Percentiles rank a stretch among this genome's conserved stretches.
Evolutionary conservation across 2,113 vertebrate species (phyloP).

Genomic region (Calonectris borealis): DNA sequence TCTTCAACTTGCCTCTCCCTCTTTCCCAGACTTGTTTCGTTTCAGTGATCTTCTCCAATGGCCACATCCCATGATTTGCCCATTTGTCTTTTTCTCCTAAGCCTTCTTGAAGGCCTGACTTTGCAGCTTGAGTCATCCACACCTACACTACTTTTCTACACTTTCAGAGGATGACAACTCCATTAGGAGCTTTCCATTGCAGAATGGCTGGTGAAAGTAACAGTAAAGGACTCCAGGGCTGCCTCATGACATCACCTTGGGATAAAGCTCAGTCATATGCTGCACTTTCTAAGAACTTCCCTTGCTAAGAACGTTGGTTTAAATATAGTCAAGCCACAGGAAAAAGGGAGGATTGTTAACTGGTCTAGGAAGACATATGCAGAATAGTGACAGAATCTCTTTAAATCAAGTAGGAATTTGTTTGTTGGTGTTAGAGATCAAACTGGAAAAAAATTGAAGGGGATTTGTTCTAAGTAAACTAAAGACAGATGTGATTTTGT

Average conservation of each 20-base stretch:
- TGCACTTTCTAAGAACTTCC: not conserved
- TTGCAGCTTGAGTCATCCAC: not conserved
- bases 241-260: not conserved
- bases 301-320: not conserved
- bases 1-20: not conserved
- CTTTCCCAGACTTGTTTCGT: not conserved
- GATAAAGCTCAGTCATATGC: not conserved
- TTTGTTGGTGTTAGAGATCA: not conserved
- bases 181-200: not conserved
- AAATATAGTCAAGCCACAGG: not conserved
- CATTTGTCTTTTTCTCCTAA: not conserved
- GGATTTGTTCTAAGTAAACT: not conserved
- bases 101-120: not conserved
- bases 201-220: not conserved
- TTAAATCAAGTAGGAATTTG: not conserved
- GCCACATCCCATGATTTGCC: not conserved
- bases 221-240: not conserved
- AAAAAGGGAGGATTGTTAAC: not conserved
- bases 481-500: constrained; percentile 3
- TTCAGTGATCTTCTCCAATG: not conserved
- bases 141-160: not conserved
- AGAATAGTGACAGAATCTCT: not conserved
- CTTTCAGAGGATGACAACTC: not conserved
- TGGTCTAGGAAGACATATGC: not conserved
- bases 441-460: not conserved